Conservation (phyloP, 1,140 invertebrate genomes). For the Muscidifurax raptorellus region DNA sequence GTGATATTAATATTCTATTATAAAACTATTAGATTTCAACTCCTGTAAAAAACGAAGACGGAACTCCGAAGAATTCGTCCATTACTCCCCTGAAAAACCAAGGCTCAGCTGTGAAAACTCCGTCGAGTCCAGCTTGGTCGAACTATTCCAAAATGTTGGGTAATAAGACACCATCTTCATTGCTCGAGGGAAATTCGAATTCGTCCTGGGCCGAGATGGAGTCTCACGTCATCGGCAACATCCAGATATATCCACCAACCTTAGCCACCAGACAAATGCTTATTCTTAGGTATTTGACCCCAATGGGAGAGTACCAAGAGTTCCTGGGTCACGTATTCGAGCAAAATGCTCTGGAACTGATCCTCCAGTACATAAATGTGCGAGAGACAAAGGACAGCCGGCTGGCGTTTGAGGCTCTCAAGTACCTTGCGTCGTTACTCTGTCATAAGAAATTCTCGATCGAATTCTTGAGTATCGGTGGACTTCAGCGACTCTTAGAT, state of each 20-base stretch:
- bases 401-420: constrained; percentile 94
- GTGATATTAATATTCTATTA: not conserved
- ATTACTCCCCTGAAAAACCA: constrained; percentile 58
- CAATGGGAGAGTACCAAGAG: constrained; percentile 98
- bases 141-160: constrained; percentile 55
- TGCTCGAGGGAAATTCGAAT: constrained; percentile 79
- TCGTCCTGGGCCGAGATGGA: constrained; percentile 95
- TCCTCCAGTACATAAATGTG: constrained; percentile 93
- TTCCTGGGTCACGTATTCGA: constrained; percentile 94
- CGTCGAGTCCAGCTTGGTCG: constrained; percentile 50
- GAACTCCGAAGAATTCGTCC: constrained; percentile 41
- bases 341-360: constrained; percentile 91
- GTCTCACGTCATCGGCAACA: constrained; percentile 88
- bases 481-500: constrained; percentile 89
- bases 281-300: constrained; percentile 93
- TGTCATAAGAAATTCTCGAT: constrained; percentile 99
- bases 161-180: constrained; percentile 56
- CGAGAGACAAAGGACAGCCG: constrained; percentile 91
- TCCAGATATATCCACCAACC: constrained; percentile 92
- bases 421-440: constrained; percentile 93
- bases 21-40: constrained; percentile 1
- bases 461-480: constrained; percentile 92
- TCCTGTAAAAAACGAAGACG: constrained; percentile 52
- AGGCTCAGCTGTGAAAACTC: constrained; percentile 51
- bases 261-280: constrained; percentile 92